phyloP scores from a whole-genome alignment of 1,140 invertebrate species.

The Papilio helenus region DNA sequence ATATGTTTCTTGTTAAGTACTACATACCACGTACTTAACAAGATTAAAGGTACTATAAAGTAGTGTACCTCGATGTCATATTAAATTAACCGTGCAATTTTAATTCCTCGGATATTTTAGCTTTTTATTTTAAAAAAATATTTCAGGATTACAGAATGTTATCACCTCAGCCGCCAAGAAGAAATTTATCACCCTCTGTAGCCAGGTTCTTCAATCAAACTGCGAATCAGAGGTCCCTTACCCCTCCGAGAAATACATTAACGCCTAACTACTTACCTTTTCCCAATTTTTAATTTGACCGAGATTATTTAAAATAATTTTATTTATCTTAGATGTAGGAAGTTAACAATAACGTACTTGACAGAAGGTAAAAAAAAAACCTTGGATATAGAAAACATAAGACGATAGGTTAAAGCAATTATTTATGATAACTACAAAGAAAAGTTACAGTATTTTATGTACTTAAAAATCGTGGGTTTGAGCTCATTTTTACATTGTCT shows the following conservation, averaged over 20 bases:
- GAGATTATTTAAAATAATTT: background rate
- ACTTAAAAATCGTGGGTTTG: conserved; percentile 11
- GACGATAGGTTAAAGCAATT: background rate
- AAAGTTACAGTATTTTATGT: background rate
- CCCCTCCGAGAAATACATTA: conserved; percentile 54
- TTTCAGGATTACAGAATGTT: conserved; percentile 53
- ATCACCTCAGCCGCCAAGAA: conserved; percentile 47
- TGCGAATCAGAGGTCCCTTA: conserved; percentile 58
- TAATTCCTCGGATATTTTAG: background rate
- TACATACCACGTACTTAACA: no score
- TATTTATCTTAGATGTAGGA: background rate
- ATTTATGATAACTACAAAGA: background rate
- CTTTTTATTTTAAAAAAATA: background rate
- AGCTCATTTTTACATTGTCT: background rate
- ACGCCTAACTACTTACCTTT: conserved; percentile 43
- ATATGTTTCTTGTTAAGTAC: no score
- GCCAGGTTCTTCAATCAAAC: conserved; percentile 73
- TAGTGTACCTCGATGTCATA: no score
- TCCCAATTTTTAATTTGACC: conserved; percentile 12
- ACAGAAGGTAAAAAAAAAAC: no score
- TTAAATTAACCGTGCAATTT: background rate
- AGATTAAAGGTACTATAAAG: no score
- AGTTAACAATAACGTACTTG: background rate
- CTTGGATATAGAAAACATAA: background rate
- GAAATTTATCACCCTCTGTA: conserved; percentile 73